A percentile compares a stretch with the other conserved stretches of the same genome.
Evolutionary conservation across 2,113 vertebrate species (phyloP).

Genomic region (Siniperca chuatsi): DNA sequence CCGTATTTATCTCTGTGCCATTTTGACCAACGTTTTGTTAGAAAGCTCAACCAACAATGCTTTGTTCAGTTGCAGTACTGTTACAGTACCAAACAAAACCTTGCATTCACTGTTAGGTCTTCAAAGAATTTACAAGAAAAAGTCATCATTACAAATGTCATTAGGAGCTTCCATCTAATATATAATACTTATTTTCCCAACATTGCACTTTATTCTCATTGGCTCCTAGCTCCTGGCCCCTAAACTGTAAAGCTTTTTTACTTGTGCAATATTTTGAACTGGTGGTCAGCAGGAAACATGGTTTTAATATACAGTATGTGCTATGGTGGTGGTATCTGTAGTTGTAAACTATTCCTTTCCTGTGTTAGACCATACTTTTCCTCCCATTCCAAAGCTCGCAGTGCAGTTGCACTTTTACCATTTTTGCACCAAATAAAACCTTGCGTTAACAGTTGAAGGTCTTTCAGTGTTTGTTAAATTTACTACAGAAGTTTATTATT

Average conservation of each 20-base stretch:
- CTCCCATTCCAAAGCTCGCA: no score
- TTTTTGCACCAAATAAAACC: not conserved
- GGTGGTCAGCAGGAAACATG: not conserved
- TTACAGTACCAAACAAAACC: not conserved
- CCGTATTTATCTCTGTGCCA: not conserved
- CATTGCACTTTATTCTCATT: not conserved
- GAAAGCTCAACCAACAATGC: not conserved
- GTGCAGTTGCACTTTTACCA: not conserved
- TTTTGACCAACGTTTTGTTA: conserved; percentile 8
- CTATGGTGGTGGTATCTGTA: not conserved
- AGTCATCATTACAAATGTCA: not conserved
- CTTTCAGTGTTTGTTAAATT: no score
- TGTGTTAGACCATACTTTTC: not conserved
- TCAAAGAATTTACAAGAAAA: not conserved
- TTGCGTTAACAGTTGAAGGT: not conserved
- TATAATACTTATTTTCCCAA: not conserved
- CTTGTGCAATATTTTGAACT: no score
- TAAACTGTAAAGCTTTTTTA: not conserved
- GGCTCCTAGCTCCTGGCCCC: not conserved
- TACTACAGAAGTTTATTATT: no score
- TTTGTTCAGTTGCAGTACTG: not conserved
- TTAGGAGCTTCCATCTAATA: not conserved
- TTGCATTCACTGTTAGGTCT: not conserved
- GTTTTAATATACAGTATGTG: not conserved
- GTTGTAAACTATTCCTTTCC: not conserved